These are phyloP conservation scores for Anser cygnoides DNA, from an alignment of 2,113 vertebrate genomes.

Conservation along the genomic window DNA sequence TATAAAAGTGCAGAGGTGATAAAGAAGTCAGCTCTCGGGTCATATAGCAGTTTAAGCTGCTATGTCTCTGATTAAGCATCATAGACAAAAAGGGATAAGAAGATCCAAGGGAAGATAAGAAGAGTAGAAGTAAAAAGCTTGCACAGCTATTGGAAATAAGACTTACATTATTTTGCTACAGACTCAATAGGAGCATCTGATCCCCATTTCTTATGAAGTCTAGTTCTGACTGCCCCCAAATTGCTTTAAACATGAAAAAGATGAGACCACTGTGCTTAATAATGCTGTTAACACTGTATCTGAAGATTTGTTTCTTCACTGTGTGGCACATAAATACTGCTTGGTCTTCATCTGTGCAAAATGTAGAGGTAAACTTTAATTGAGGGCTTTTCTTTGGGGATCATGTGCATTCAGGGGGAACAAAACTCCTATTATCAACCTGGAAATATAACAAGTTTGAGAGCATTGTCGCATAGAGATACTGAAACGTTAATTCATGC, in stretches of 20 bases:
- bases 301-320: slow-evolving; percentile 54
- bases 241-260: slow-evolving; percentile 68
- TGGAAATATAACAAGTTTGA: slow-evolving; percentile 67
- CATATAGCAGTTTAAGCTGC: slow-evolving; percentile 43
- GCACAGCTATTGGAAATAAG: slow-evolving; percentile 60
- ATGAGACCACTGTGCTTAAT: slow-evolving; percentile 57
- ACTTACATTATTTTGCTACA: slow-evolving; percentile 59
- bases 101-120: slow-evolving; percentile 67
- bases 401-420: slow-evolving; percentile 53
- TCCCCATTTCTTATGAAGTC: slow-evolving; percentile 45
- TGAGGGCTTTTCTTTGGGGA: slow-evolving; percentile 70
- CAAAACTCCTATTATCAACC: slow-evolving; percentile 62
- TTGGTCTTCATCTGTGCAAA: slow-evolving; percentile 44
- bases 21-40: slow-evolving; percentile 50
- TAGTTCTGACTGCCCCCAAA: slow-evolving; percentile 62
- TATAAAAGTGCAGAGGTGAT: slow-evolving; percentile 63
- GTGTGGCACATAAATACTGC: slow-evolving; percentile 33
- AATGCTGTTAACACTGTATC: slow-evolving; percentile 37
- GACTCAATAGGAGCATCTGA: slow-evolving; percentile 54
- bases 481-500: slow-evolving; percentile 65
- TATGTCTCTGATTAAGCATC: slow-evolving; percentile 40
- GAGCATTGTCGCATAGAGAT: slow-evolving; percentile 30
- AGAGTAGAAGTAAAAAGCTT: slow-evolving; percentile 62
- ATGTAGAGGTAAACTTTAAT: slow-evolving; percentile 64
- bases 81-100: slow-evolving; percentile 70